Evolutionary conservation across 2,888 invertebrate genomes (phyloP), one percentile per base, ranked within the genome.

Genomic region (Heliconius hortense): DNA sequence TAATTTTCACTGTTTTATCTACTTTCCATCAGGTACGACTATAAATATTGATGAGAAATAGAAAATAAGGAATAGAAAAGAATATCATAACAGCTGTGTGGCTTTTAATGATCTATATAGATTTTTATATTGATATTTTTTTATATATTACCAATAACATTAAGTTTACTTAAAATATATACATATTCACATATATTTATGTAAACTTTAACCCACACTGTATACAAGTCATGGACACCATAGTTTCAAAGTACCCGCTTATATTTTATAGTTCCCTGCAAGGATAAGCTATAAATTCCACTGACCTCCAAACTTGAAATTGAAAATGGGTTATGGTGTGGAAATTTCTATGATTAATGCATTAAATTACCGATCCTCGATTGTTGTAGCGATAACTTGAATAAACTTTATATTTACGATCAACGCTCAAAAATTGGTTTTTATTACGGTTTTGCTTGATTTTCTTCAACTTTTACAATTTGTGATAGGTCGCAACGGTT

Each of bases 301-400:
- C 31, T 67, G 77, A 79, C 79, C 79, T 79, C 79, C 78, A 79
- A 79, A 80, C 77, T 80, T 79, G 76, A 77, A 76, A 77, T 79
- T 76, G 78, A 79, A 80, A 79, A 77, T 76, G 77, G 75, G 76
- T 76, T 77, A 79, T 79, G 79, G 80, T 66, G 76, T 80, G 80
- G 78, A 81, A 81, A 78, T 66, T 39, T 43, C 79, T 77, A 60
- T 77, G 77, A 81, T 80, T 79, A 79, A 78, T 80, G 75, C 59
- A 78, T 73, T 53, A 56, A 75, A 69, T 73, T 71, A 71, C 43
- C 56, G 35, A 39, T 39, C 28, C 18, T 11, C 48, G 39, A 60
- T 67, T 63, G 28, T 48, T 24, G 28, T 63, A 3, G 48, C 53
- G 62, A 72, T 62, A 48, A 43, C 18, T 1, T 66, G n/a, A 24